Evolutionary conservation across 2,113 vertebrate genomes (phyloP).

Genomic region (Rhinichthys klamathensis): DNA sequence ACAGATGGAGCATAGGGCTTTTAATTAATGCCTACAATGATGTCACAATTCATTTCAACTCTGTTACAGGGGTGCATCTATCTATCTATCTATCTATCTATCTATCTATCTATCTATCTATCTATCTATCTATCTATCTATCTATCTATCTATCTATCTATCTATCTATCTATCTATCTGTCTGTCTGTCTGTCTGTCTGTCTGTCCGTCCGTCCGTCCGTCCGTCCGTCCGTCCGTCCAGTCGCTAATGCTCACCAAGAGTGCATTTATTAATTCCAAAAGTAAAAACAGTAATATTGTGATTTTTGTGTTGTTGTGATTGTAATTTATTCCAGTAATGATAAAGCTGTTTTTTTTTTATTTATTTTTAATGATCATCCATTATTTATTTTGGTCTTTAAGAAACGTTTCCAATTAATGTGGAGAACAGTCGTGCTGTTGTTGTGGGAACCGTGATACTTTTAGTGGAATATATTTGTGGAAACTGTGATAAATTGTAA

Average conservation of each 20-base stretch:
- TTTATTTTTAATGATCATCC: too few relatives aligned
- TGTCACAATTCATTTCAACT: background rate
- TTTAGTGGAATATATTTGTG: background rate
- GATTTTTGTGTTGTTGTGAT: too few relatives aligned
- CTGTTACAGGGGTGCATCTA: background rate
- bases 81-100: too few relatives aligned
- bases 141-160: too few relatives aligned
- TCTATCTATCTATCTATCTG: too few relatives aligned
- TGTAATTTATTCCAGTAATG: background rate
- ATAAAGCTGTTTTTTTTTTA: background rate
- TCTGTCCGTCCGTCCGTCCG: too few relatives aligned
- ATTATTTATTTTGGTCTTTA: background rate
- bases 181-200: too few relatives aligned
- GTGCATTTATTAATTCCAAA: background rate
- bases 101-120: too few relatives aligned
- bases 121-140: too few relatives aligned
- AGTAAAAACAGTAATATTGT: background rate
- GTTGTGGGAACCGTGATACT: background rate
- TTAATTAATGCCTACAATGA: conserved; percentile 36
- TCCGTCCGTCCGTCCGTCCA: background rate
- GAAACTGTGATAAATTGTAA: background rate
- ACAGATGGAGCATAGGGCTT: conserved; percentile 25
- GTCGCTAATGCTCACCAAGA: background rate
- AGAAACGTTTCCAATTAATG: background rate
- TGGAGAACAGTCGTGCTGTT: too few relatives aligned